Evolutionary conservation across 1,140 invertebrate species (phyloP), one percentile per base, ranked within the genome.

Genomic region (Meloidogyne exigua): DNA sequence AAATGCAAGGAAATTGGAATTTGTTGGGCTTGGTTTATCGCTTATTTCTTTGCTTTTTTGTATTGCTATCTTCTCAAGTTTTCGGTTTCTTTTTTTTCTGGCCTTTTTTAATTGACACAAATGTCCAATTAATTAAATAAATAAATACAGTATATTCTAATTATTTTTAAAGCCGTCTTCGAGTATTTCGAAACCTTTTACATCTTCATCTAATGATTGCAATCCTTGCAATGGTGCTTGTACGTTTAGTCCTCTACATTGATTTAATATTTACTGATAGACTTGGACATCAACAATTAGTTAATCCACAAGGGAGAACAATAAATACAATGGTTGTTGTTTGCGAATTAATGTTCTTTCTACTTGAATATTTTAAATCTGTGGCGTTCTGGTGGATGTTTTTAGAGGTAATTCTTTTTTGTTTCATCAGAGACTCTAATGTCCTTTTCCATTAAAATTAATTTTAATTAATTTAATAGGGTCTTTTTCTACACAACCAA

Each of bases 321-420:
- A 93, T 94, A 72, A 92, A 93, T 81, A 92, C 93, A 84, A 93
- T 92, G 81, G 93, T 88, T 0, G 90, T 92, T 62, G 87, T 95
- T 0, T 94, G 93, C 84, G 92, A 95, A 85, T 89, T 90, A 0
- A 91, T 91, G 68, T 93, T 93, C 84, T 90, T 93, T 0, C 87
- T 94, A 0, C 84, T 95, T 80, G 94, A 95, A 87, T 95, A 95
- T 87, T 91, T 92, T 0, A 91, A 92, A 77, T 93, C 93, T 0
- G 93, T 93, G 0, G 94, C 94, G 91, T 95, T 95, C 84, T 93
- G 93, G 91, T 95, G 94, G 94, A 95, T 95, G 93, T 94, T 95
- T 82, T 92, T 95, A 36, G 94, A 95, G 86, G 94, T 71, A 26
- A 36, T 39, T 62, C 7, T 39, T 39, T 7, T 32, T 32, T 32